Evolutionary conservation across 1,140 invertebrate genomes (phyloP).

Genomic region (Anoplolepis gracilipes): DNA sequence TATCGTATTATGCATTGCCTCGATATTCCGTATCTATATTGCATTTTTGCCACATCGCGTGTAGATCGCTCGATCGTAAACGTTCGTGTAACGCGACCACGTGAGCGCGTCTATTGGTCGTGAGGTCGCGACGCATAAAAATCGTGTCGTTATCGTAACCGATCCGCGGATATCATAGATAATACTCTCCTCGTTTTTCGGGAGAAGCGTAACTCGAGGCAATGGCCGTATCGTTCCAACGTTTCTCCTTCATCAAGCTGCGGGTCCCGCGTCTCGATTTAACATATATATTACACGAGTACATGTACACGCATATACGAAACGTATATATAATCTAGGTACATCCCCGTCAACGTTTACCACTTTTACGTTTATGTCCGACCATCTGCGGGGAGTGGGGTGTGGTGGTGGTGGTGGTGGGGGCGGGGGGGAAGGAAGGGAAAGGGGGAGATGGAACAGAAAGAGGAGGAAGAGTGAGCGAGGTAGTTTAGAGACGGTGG

Average conservation of each 20-base stretch:
- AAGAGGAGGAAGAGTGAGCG: not conserved
- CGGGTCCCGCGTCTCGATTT: slow-evolving; percentile 27
- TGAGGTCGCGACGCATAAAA: not conserved
- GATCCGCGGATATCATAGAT: slow-evolving; percentile 25
- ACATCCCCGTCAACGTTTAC: slow-evolving; percentile 32
- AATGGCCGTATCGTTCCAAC: slow-evolving; percentile 39
- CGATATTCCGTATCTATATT: not conserved
- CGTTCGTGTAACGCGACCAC: slow-evolving; percentile 30
- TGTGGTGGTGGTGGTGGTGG: no score
- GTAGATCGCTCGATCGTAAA: slow-evolving; percentile 32
- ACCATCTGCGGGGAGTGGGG: not conserved
- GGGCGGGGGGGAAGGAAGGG: no score
- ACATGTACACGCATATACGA: not conserved
- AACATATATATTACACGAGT: not conserved
- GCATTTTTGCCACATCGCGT: not conserved
- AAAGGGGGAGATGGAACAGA: no score
- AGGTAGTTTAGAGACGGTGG: not conserved
- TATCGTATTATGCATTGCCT: not conserved
- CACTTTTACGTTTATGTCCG: slow-evolving; percentile 59
- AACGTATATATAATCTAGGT: not conserved
- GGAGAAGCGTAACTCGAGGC: slow-evolving; percentile 25
- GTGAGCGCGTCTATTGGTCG: slow-evolving; percentile 9
- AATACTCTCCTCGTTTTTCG: slow-evolving; percentile 48
- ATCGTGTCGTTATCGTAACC: slow-evolving; percentile 58
- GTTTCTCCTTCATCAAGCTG: slow-evolving; percentile 52